A percentile compares a stretch with the other conserved stretches of the same genome.
These are phyloP conservation scores for Zeus faber DNA, from an alignment of 2,113 vertebrate species.

Conservation along the genomic window DNA sequence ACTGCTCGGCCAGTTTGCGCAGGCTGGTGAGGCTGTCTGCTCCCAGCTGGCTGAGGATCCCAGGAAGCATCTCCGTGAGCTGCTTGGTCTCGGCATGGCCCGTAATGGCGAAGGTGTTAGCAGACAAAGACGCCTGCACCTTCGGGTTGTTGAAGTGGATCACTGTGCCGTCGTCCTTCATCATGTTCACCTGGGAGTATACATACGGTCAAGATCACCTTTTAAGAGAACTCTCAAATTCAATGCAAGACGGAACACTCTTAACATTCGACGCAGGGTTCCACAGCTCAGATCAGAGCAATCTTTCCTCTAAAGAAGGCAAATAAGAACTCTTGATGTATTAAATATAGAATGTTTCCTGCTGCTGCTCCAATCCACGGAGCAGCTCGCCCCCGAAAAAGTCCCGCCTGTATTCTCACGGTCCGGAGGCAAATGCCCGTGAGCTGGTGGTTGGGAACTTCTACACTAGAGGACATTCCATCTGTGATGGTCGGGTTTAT, in stretches of 20 bases:
- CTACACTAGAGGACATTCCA: no score
- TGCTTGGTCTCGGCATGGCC: constrained; percentile 97
- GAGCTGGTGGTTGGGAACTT: no score
- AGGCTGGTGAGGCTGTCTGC: constrained; percentile 97
- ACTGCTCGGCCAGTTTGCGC: constrained; percentile 96
- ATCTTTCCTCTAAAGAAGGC: neutral
- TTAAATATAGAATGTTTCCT: neutral
- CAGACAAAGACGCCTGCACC: constrained; percentile 96
- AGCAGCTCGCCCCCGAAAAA: no score
- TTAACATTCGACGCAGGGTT: neutral
- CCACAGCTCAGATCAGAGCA: neutral
- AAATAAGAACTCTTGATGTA: neutral
- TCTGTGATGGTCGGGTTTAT: no score
- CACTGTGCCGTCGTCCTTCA: constrained; percentile 97
- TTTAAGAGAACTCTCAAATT: neutral
- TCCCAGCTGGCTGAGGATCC: constrained; percentile 97
- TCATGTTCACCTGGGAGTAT: constrained; percentile 93
- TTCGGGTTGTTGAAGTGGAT: constrained; percentile 99
- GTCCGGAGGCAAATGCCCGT: no score
- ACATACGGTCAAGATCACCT: no score
- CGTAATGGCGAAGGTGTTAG: constrained; percentile 97
- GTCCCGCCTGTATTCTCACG: no score
- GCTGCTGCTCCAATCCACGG: no score
- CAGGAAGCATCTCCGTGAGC: constrained; percentile 98
- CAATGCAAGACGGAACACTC: neutral